phyloP scores from a whole-genome alignment of 2,888 invertebrate species.

The Teinopalpus imperialis region DNA sequence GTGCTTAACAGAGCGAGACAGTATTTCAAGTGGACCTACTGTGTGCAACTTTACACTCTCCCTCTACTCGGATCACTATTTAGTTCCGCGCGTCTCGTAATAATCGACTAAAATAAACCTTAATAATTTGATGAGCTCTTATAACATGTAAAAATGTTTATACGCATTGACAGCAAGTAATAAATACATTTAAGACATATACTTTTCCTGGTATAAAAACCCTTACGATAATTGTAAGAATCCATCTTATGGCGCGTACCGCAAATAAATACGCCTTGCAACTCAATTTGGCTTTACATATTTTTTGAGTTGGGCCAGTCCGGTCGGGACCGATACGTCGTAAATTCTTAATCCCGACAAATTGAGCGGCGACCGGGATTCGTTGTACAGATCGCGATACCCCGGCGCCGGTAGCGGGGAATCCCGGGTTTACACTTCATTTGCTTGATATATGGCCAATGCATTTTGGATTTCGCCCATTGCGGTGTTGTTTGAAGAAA shows the following conservation, averaged over 20 bases:
- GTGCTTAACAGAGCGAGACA: no score
- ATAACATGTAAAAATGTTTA: no score
- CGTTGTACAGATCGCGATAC: conserved; percentile 26
- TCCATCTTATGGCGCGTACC: conserved; percentile 26
- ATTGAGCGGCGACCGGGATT: conserved; percentile 43
- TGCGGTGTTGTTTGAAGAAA: background rate
- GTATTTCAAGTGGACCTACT: no score
- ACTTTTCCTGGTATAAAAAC: conserved; percentile 11
- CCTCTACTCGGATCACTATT: no score
- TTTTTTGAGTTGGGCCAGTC: conserved; percentile 43
- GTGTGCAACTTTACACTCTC: no score
- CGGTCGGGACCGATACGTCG: conserved; percentile 47
- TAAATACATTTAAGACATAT: no score
- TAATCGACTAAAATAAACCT: no score
- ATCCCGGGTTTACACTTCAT: conserved; percentile 30
- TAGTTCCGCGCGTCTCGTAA: no score
- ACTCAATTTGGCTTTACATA: conserved; percentile 44
- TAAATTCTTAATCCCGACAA: conserved; percentile 67
- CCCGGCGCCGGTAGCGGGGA: conserved; percentile 24
- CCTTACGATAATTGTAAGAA: conserved; percentile 22
- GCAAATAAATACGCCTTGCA: conserved; percentile 44
- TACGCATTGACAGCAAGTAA: no score
- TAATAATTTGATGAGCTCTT: no score
- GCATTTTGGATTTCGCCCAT: conserved; percentile 9
- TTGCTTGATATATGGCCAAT: conserved; percentile 32